Base-by-base conservation (phyloP, 2,797 vertebrate species). In the Danio kyathit region DNA sequence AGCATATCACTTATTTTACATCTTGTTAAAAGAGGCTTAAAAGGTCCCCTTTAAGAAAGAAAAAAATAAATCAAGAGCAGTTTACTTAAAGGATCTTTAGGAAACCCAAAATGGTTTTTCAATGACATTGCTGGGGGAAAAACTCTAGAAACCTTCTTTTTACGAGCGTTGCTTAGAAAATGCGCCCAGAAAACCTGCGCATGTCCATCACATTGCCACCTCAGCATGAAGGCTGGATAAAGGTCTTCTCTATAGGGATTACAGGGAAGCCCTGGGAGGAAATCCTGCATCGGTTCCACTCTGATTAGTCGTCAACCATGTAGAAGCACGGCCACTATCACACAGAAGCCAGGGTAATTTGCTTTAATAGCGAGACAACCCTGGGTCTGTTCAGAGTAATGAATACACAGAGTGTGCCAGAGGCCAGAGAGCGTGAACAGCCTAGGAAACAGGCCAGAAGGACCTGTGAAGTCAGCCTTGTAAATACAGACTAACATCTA, bases 341-440 rank as follows among this genome's bases (percentile, higher is more conserved):
- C 87, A 87, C 89, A 87, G 89, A 82, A 46, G 87, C 87, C 89
- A 74, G 57, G 88, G 90, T 92, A 90, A 92, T 89, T 91, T 60
- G 80, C 85, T 87, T 89, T 92, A 92, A 91, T 91, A 90, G 89
- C 61, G 12, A 90, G 87, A 93, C 90, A 90, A 91, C 89, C 88
- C 76, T 3, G 82, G 83, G 88, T 91, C 90, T 90, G 90, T 91
- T 91, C 91, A 89, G 87, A 84, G 89, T 92, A 92, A 94, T 93
- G 91, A 93, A 93, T 92, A 91, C 88, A 90, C 87, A 88, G 88
- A 89, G 89, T 83, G 86, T 83, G 91, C 89, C 88, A 83, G 84
- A 85, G 86, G 89, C 81, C 78, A 49, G 82, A 59, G 59, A 86
- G 82, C 88, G 89, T 92, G 90, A 90, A 77, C 85, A 80, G 90